Evolutionary conservation across 2,797 vertebrate species (phyloP), one percentile per base, ranked within the genome.

Genomic region (Psittacula echo): DNA sequence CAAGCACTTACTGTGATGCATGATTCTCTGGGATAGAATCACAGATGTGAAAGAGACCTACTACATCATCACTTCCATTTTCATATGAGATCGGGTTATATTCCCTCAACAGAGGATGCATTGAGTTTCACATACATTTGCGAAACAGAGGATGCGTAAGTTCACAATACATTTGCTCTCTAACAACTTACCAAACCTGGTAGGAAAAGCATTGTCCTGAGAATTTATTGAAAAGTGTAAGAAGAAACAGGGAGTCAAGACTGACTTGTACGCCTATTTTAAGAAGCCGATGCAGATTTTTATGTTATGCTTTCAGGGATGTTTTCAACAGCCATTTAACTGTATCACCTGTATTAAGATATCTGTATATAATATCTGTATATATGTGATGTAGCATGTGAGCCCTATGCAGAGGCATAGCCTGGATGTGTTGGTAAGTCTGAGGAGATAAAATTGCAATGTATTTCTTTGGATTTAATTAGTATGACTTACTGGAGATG

Each of bases 11-110:
- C 58, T 75, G 78, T 92, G 58, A 92, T 93, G 87, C 76, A 66
- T 83, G 75, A 72, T 85, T 47, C 50, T 70, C 47, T 91, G 62
- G 61, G 48, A 90, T 44, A 82, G 71, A 93, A 91, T 89, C 85
- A 68, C 29, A 85, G 81, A 83, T 37, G 61, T 61, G 89, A 93
- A 39, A 82, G 92, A 87, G 82, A 68, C 37, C 66, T 68, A 72
- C 95, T 92, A 18, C 85, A 78, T 91, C 82, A 90, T 81, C 66
- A 27, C 54, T 91, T 91, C 70, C 32, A n/a, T 91, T 92, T 96
- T 88, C 76, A 21, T 71, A 48, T 19, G 77, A 75, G 58, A 78
- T 44, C 47, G 56, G 58, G 61, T 87, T 81, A 41, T 73, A 81
- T 68, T 84, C 26, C 62, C 60, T 44, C 70, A 68, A 10, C 44